Conservation (phyloP, 2,797 vertebrate species). For the Cryptoblepharus egeriae region DNA sequence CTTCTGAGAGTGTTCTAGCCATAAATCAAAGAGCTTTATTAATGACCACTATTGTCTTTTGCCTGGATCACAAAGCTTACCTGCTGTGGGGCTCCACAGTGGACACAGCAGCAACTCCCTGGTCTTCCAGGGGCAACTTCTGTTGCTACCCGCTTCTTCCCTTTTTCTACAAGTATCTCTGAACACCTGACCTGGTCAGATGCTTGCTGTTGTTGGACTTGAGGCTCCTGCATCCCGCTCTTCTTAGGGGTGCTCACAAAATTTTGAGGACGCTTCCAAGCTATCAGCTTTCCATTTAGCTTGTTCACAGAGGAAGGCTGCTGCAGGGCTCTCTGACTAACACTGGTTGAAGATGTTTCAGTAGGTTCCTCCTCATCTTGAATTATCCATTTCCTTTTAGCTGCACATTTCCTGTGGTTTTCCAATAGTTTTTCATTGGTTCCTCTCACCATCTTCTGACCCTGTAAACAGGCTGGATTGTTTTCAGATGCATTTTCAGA, state of each 20-base stretch:
- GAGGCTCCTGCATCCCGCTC: neutral
- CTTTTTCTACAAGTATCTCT: neutral
- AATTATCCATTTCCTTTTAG: constrained; percentile 7
- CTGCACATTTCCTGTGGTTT: neutral
- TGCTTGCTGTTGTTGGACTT: neutral
- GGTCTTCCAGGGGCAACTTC: neutral
- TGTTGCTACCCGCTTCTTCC: neutral
- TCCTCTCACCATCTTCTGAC: neutral
- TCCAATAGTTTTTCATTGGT: neutral
- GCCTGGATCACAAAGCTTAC: neutral
- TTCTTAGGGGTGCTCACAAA: constrained; percentile 4
- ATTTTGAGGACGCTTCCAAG: neutral
- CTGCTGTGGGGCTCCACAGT: neutral
- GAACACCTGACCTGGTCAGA: neutral
- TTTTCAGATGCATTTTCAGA: neutral
- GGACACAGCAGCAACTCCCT: neutral
- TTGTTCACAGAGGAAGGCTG: neutral
- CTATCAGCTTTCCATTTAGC: neutral
- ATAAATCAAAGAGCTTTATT: neutral
- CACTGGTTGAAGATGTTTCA: neutral
- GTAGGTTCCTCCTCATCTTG: neutral
- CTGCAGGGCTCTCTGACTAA: neutral
- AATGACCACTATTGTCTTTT: neutral
- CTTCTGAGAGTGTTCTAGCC: neutral
- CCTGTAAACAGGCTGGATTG: neutral